Base-by-base conservation (phyloP, 2,888 invertebrate genomes). In the Euproctis similis region DNA sequence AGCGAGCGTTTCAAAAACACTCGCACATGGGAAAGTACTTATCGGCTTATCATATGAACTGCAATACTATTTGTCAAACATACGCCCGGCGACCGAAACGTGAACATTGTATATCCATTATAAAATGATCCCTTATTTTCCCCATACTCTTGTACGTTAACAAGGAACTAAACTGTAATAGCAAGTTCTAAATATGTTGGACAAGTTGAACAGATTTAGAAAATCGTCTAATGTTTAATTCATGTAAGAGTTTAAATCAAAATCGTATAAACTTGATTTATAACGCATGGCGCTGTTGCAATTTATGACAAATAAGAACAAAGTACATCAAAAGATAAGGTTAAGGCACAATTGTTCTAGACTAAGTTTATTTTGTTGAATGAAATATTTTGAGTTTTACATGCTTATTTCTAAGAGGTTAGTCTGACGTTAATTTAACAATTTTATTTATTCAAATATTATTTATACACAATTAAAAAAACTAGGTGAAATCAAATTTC, bases 211-310 rank as follows among this genome's bases (percentile, higher is more conserved):
- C 75, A 75, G 71, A 76, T 77, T 75, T 75, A 61, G 68, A 69
- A 62, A 67, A 73, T 73, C 68, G 54, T 58, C 75, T 75, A 74
- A 78, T 78, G 75, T 74, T 57, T 78, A 74, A 76, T 78, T 76
- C 76, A 78, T 60, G 52, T 58, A 56, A 55, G 58, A 63, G 61
- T 65, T 68, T 58, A 64, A 58, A 69, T 68, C 68, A 56, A 50
- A 56, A 64, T 55, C 59, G 59, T 47, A 59, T 13, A 19, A 56
- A 47, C 51, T 62, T 57, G 40, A 44, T 36, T 36, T 35, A 49
- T 65, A 71, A 71, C 71, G 71, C 71, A 71, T 62, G n/a, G n/a
- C 61, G 30, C 53, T 56, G 64, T 61, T 62, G 64, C 57, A 52
- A 53, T 56, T 56, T 61, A 61, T 67, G 62, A 64, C 53, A 62